Evolutionary conservation across 2,113 vertebrate species (phyloP).

Genomic region (Strix uralensis): DNA sequence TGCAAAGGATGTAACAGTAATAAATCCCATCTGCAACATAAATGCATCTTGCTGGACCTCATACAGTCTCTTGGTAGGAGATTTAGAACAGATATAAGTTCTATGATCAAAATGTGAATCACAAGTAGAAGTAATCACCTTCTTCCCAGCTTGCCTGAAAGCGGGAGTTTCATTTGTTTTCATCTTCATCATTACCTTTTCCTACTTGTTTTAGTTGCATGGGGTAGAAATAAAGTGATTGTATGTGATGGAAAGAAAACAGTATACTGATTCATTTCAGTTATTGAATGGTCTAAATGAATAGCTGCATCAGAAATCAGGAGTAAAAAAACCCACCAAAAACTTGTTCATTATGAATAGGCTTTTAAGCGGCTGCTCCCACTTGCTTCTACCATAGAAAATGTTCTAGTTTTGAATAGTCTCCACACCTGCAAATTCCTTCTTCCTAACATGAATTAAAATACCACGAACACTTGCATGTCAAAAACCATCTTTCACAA

Average conservation of each 20-base stretch:
- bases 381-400: neutral
- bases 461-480: neutral
- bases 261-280: neutral
- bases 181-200: neutral
- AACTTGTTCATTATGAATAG: neutral
- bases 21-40: neutral
- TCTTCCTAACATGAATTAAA: neutral
- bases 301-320: neutral
- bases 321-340: rapidly evolving
- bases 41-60: neutral
- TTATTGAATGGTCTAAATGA: neutral
- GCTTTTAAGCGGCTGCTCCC: neutral
- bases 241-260: neutral
- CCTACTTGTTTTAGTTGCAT: neutral
- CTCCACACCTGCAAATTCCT: neutral
- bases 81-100: neutral
- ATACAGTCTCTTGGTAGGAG: neutral
- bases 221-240: neutral
- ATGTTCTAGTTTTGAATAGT: neutral
- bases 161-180: neutral
- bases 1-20: neutral
- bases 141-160: neutral
- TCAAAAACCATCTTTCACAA: neutral
- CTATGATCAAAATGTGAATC: neutral
- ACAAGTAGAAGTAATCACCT: neutral